Conservation (phyloP, 1,140 invertebrate genomes). For the Macrobrachium nipponense region DNA sequence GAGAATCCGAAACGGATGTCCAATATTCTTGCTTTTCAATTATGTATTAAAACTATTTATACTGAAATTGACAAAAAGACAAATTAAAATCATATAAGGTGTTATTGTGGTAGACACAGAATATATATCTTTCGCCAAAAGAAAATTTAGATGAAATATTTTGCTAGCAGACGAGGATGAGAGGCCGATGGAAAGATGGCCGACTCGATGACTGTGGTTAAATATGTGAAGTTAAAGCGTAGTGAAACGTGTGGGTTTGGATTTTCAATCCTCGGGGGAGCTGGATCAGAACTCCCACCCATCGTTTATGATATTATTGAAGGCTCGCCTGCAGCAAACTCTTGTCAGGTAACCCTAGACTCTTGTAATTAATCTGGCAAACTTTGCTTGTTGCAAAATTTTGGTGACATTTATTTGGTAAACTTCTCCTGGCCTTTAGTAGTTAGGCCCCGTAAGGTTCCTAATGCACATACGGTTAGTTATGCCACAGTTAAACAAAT, state of each 20-base stretch:
- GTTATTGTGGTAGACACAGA: not conserved
- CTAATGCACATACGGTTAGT: too few species aligned
- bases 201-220: constrained; percentile 38
- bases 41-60: not conserved
- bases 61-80: not conserved
- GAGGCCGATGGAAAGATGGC: constrained; percentile 55
- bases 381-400: not conserved
- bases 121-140: not conserved
- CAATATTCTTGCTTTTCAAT: not conserved
- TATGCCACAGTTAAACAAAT: too few species aligned
- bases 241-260: constrained; percentile 77
- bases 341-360: constrained; percentile 81
- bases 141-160: constrained; percentile 26
- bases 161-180: not conserved
- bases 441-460: too few species aligned
- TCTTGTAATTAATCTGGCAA: not conserved
- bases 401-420: not conserved
- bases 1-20: not conserved
- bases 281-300: constrained; percentile 81
- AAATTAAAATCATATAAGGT: not conserved
- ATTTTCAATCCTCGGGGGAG: constrained; percentile 88
- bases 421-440: not conserved
- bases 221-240: constrained; percentile 64
- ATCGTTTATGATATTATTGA: constrained; percentile 92
- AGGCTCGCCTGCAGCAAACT: constrained; percentile 88